phyloP scores from a whole-genome alignment of 2,888 invertebrate species.

The Seira sanloemensis region DNA sequence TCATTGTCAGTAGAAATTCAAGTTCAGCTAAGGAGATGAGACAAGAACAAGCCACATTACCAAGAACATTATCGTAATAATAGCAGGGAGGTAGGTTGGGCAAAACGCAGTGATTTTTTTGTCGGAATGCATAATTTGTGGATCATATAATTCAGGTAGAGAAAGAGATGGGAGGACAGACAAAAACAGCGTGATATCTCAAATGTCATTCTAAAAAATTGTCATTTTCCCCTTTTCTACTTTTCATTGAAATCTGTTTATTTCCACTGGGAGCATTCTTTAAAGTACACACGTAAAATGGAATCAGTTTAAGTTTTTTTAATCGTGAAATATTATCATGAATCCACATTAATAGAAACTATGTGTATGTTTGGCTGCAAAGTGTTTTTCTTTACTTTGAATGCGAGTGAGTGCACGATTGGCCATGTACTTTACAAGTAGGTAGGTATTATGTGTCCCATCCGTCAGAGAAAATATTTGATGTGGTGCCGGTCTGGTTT shows the following conservation, averaged over 20 bases:
- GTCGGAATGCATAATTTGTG: constrained; percentile 68
- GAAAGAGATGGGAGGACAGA: constrained; percentile 59
- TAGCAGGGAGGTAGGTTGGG: constrained; percentile 61
- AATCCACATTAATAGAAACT: background rate
- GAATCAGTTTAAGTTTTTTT: background rate
- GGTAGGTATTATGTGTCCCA: background rate
- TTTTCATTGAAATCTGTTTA: background rate
- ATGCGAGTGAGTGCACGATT: background rate
- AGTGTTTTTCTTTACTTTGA: background rate
- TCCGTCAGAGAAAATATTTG: constrained; percentile 7
- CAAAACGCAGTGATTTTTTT: constrained; percentile 52
- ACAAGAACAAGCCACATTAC: background rate
- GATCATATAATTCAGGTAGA: constrained; percentile 66
- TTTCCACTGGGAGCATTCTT: no score
- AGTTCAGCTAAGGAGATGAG: background rate
- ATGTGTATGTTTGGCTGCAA: background rate
- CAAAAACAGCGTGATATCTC: constrained; percentile 66
- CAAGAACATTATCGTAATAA: constrained; percentile 4
- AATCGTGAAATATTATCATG: background rate
- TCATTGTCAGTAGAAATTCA: no score
- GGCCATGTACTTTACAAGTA: background rate
- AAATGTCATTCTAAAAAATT: constrained; percentile 67
- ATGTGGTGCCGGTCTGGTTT: constrained; percentile 29
- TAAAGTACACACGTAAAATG: background rate
- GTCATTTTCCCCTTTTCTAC: constrained; percentile 54